A percentile compares a stretch with the other conserved stretches of the same genome.
These are phyloP conservation scores for Atta colombica DNA, from an alignment of 1,140 invertebrate genomes.

Conservation along the genomic window DNA sequence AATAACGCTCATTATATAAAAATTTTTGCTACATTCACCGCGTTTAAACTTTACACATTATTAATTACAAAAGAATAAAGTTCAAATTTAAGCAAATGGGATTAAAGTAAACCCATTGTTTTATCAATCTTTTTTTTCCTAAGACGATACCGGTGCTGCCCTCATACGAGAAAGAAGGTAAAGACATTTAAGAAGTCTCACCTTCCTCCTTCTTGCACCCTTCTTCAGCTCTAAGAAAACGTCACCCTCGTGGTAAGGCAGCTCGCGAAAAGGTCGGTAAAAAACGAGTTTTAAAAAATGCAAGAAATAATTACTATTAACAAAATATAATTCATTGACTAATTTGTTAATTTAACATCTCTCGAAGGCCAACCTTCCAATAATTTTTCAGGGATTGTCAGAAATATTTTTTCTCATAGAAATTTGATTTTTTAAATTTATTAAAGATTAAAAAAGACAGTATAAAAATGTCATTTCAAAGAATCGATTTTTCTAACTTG, in stretches of 20 bases:
- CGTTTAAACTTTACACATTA: not conserved
- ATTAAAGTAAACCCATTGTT: conserved; percentile 41
- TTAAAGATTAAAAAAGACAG: not conserved
- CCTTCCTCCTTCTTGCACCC: conserved; percentile 80
- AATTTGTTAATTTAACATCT: not conserved
- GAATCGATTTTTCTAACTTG: not conserved
- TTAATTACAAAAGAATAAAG: not conserved
- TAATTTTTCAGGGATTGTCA: not conserved
- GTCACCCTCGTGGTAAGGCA: conserved; percentile 84
- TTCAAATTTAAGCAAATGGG: not conserved
- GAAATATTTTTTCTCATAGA: conserved; percentile 40
- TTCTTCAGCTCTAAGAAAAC: conserved; percentile 82
- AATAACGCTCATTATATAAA: not conserved
- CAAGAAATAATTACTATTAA: not conserved
- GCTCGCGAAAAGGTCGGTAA: conserved; percentile 81
- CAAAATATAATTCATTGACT: not conserved
- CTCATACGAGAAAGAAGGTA: conserved; percentile 81
- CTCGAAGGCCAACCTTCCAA: not conserved
- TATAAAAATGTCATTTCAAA: not conserved
- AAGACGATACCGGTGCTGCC: conserved; percentile 82
- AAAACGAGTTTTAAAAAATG: conserved; percentile 22
- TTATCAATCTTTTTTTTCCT: conserved; percentile 71
- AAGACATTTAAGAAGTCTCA: conserved; percentile 85
- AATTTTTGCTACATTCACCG: not conserved
- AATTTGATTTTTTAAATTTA: not conserved